These are phyloP conservation scores for Sylvia atricapilla DNA, from an alignment of 2,113 vertebrate species.

Conservation along the genomic window DNA sequence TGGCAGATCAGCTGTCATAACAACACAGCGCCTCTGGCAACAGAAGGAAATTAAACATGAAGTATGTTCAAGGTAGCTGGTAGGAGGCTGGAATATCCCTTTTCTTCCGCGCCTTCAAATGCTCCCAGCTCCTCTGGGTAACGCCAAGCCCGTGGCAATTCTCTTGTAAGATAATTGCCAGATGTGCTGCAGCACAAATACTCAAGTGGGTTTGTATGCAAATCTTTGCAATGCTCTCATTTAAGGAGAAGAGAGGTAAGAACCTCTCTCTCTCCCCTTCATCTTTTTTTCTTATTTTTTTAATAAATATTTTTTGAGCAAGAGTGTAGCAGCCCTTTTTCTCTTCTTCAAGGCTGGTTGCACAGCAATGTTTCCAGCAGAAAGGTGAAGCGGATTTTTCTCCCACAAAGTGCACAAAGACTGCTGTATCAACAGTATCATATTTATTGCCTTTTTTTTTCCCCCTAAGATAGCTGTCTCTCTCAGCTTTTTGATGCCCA, in stretches of 20 bases:
- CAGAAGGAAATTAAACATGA: conserved; percentile 59
- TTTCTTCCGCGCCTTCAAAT: neutral
- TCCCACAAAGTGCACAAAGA: neutral
- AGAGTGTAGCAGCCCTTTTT: neutral
- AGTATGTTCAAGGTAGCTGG: conserved; percentile 57
- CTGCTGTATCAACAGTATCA: neutral
- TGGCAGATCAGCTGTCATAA: conserved; percentile 48
- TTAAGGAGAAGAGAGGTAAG: neutral
- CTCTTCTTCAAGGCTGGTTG: neutral
- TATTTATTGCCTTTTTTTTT: neutral
- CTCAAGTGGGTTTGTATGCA: conserved; percentile 19
- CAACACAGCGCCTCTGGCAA: conserved; percentile 40
- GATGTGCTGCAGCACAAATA: conserved; percentile 17
- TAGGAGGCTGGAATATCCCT: conserved; percentile 50
- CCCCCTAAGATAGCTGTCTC: neutral
- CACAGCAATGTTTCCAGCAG: neutral
- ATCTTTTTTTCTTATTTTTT: neutral
- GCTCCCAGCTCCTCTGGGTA: neutral
- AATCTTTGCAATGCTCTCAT: neutral
- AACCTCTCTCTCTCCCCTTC: neutral
- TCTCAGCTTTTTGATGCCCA: neutral
- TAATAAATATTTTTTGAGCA: neutral
- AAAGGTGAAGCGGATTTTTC: neutral
- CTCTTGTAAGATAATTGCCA: conserved; percentile 38
- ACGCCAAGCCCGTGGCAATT: neutral